Conservation (phyloP, 2,113 vertebrate species). For the Protomyctophum bolini region DNA sequence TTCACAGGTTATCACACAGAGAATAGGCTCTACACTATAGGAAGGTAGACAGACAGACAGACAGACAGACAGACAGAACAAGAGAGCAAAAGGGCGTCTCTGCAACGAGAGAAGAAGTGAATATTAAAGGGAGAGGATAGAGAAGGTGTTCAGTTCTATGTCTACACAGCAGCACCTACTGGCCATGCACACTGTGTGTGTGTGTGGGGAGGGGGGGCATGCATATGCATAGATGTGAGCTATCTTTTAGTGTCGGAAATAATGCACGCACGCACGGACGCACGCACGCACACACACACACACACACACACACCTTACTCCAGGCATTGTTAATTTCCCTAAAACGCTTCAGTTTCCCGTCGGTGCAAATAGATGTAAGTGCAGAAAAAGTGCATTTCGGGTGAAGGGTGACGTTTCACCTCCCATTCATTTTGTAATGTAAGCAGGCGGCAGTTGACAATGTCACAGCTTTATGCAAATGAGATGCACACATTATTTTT, state of each 20-base stretch:
- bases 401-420: no score
- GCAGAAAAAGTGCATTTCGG: no score
- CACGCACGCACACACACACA: no score
- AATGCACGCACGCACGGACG: background rate
- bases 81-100: background rate
- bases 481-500: no score
- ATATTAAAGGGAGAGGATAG: no score
- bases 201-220: background rate
- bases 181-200: slow-evolving; percentile 28
- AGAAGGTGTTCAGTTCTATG: background rate
- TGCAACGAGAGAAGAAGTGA: background rate
- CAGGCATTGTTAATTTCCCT: no score
- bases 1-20: slow-evolving; percentile 48
- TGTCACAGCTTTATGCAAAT: no score
- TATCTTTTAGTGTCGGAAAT: background rate
- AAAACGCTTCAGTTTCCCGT: no score
- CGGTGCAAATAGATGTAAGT: no score
- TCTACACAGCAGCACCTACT: slow-evolving; percentile 62
- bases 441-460: no score
- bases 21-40: background rate
- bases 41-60: background rate
- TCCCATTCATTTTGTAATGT: no score
- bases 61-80: background rate
- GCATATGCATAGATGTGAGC: background rate
- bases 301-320: no score